Conservation (phyloP, 2,888 invertebrate species). For the Syrista parreyssii region DNA sequence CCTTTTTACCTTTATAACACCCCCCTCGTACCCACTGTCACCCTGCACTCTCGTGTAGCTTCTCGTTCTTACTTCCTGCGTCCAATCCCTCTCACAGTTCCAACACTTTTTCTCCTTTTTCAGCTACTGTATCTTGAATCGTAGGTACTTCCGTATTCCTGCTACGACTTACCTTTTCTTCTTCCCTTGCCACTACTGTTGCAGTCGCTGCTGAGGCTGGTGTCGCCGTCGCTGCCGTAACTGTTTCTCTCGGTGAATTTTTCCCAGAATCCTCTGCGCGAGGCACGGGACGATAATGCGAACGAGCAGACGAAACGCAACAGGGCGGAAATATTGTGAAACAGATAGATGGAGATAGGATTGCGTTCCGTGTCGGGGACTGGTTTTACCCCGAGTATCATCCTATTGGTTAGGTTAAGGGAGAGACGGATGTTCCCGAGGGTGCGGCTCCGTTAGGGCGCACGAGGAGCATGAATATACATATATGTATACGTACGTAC, state of each 20-base stretch:
- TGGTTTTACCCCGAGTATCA: background rate
- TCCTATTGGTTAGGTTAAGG: slow-evolving; percentile 12
- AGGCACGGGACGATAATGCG: background rate
- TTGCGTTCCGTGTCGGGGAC: slow-evolving; percentile 8
- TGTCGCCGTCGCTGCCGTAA: background rate
- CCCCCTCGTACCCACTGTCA: background rate
- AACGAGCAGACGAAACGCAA: slow-evolving; percentile 25
- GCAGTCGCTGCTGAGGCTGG: background rate
- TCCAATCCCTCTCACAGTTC: background rate
- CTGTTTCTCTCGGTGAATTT: background rate
- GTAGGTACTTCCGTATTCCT: background rate
- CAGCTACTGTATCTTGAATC: background rate
- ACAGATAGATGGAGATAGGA: slow-evolving; percentile 25
- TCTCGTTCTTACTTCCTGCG: background rate
- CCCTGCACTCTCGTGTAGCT: background rate
- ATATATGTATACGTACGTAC: background rate
- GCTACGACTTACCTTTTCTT: background rate
- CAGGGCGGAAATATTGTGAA: slow-evolving; percentile 31
- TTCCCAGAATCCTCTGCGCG: background rate
- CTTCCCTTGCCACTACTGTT: background rate
- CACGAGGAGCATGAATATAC: background rate
- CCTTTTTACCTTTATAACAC: background rate
- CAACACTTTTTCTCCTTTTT: background rate
- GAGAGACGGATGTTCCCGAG: slow-evolving; percentile 29
- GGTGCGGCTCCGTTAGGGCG: background rate